These are phyloP conservation scores for Eulithis testata DNA, from an alignment of 2,888 invertebrate species.

Conservation along the genomic window DNA sequence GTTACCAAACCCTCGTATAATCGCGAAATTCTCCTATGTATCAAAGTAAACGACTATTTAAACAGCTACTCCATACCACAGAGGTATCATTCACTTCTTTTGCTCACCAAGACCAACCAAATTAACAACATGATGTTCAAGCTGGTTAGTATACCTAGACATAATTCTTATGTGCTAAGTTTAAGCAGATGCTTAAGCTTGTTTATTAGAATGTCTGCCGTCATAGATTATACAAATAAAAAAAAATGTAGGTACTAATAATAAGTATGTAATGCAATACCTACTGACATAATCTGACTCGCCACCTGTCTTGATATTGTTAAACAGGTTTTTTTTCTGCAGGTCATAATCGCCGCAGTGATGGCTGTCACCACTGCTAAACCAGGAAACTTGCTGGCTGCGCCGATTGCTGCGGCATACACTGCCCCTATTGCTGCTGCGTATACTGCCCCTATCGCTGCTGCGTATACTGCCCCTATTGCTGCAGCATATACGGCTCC, in stretches of 20 bases:
- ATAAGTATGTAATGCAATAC: too few species aligned
- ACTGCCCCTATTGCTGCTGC: constrained; percentile 50
- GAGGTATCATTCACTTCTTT: constrained; percentile 58
- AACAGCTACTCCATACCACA: constrained; percentile 45
- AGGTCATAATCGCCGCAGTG: constrained; percentile 70
- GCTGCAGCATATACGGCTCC: constrained; percentile 54
- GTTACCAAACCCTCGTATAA: constrained; percentile 65
- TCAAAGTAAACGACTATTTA: constrained; percentile 63
- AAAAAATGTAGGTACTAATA: too few species aligned
- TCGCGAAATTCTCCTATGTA: constrained; percentile 61
- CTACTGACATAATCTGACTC: too few species aligned
- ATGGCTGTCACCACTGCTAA: constrained; percentile 72
- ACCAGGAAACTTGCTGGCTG: constrained; percentile 56
- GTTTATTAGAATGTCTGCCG: too few species aligned
- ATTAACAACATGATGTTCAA: constrained; percentile 74
- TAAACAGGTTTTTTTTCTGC: constrained; percentile 21
- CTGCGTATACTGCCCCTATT: constrained; percentile 51
- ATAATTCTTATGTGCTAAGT: not conserved
- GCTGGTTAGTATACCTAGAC: constrained; percentile 62
- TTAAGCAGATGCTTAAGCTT: too few species aligned
- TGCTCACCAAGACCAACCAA: constrained; percentile 47
- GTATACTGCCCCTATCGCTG: constrained; percentile 32
- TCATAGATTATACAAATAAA: too few species aligned
- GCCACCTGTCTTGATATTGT: too few species aligned
- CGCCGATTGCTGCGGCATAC: constrained; percentile 50